Evolutionary conservation across 2,113 vertebrate species (phyloP), one percentile per base, ranked within the genome.

Genomic region (Calyptomena viridis): DNA sequence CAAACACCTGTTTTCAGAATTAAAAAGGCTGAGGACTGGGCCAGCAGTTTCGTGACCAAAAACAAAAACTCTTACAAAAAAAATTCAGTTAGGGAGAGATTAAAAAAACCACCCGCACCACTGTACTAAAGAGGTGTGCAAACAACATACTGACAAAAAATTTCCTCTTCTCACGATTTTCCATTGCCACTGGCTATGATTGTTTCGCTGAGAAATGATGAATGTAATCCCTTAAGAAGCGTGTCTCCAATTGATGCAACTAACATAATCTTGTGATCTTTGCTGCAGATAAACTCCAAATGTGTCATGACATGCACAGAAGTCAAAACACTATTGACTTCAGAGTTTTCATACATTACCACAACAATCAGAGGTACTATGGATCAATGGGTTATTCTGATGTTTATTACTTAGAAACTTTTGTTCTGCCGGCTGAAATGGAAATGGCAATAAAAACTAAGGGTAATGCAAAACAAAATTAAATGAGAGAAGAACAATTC

Each of bases 271-370:
- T 39, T 63, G 60, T 84, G 59, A 76, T 93, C 40, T 79, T 42
- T 44, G 49, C 28, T 44, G 35, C 19, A 21, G 27, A 89, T 82
- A 55, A 94, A 79, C 46, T 79, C 62, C 28, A 55, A 31, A 33
- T 23, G 46, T 49, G 73, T 12, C 7, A 72, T 2, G 2, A n/a
- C 52, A 81, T 0, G 16, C 6, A 0, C 9, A 35, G 8, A 74
- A 67, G 27, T 40, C 39, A 85, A 86, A 88, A 63, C 35, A 66
- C 14, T 77, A 33, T 35, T 52, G 42, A 77, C 23, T 58, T 33
- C 3, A 46, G 33, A 44, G 64, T 40, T 67, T 83, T 80, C 55
- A 27, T 42, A 49, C 4, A 19, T 59, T 49, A 62, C 15, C 44
- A 52, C 33, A 88, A 67, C 60, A 84, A 40, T 21, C 71, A 75